Base-by-base conservation (phyloP, 2,797 vertebrate genomes). In the Characodon lateralis region DNA sequence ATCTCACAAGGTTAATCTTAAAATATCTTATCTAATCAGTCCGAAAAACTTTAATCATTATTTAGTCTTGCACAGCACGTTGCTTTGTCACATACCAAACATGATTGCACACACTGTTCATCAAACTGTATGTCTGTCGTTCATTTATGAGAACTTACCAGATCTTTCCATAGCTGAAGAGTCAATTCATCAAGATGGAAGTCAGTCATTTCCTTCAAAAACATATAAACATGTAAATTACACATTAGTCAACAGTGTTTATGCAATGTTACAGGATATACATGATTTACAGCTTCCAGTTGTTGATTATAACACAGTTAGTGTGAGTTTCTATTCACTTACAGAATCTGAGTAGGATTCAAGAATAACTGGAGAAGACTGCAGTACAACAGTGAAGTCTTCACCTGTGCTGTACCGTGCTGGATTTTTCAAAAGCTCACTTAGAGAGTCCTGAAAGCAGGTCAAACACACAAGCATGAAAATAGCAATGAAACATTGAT, bases 121-220 rank as follows among this genome's bases (percentile, higher is more conserved):
- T 78, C 72, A 74, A 14, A 70, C 0, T 66, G 22, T 0, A 56
- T 35, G 14, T 18, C 65, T 43, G 20, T 10, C 3, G 48, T 43
- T 69, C 0, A 53, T 63, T 65, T 3, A 66, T 73, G 39, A 74
- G 43, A 83, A 82, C 84, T 84, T 78, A 96, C 95, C 91, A 96
- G 79, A 77, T 94, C 91, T 31, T 58, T 87, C 94, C 94, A 95
- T 0, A 96, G 82, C 87, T 94, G 93, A 83, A 94, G 6, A 71
- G 87, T 84, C 35, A 91, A 18, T 28, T 83, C 76, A 79, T 89
- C 80, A 31, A 79, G 69, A 16, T 84, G 76, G 41, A 78, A 76
- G 22, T 31, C 7, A 1, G 58, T 46, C 55, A 48, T 76, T 53
- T 80, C 85, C 88, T 91, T 12, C 35, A 77, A 74, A 88, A 75